phyloP scores from a whole-genome alignment of 2,113 vertebrate genomes.

The Mirounga angustirostris region DNA sequence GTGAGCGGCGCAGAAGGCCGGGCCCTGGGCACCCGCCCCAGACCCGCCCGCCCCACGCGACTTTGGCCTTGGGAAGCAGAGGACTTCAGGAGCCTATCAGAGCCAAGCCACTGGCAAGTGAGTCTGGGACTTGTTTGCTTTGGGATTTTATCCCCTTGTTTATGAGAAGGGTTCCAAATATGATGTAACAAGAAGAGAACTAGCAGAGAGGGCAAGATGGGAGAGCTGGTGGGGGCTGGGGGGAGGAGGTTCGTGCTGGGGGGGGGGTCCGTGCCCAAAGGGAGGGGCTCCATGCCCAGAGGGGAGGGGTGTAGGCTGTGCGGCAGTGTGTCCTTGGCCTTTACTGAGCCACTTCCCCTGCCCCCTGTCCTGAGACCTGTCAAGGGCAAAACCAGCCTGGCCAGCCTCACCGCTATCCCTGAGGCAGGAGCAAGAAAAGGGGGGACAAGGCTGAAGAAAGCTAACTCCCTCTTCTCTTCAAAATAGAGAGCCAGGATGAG shows the following conservation, averaged over 20 bases:
- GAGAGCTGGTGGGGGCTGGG: accelerated
- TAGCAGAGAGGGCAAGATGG: background rate
- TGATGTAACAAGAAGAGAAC: background rate
- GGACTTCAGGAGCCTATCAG: background rate
- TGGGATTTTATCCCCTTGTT: background rate
- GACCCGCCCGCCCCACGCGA: background rate
- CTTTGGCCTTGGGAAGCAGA: background rate
- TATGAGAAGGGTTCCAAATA: background rate
- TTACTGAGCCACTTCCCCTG: background rate
- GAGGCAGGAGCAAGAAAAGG: background rate
- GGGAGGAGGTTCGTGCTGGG: background rate
- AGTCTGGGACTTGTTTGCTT: too few species aligned
- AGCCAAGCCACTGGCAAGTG: background rate
- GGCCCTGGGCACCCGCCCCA: accelerated
- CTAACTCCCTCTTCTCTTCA: background rate
- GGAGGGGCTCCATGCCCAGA: background rate
- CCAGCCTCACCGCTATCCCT: background rate
- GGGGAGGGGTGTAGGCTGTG: background rate
- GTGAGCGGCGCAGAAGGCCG: too few species aligned
- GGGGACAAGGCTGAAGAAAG: background rate
- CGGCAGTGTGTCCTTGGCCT: background rate
- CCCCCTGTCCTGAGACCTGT: background rate
- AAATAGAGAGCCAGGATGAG: accelerated
- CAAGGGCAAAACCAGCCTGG: background rate
- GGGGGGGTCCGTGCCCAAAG: background rate